A percentile compares a stretch with the other conserved stretches of the same genome.
Evolutionary conservation across 2,888 invertebrate genomes (phyloP).

Genomic region (Hydroisotoma schaefferi): DNA sequence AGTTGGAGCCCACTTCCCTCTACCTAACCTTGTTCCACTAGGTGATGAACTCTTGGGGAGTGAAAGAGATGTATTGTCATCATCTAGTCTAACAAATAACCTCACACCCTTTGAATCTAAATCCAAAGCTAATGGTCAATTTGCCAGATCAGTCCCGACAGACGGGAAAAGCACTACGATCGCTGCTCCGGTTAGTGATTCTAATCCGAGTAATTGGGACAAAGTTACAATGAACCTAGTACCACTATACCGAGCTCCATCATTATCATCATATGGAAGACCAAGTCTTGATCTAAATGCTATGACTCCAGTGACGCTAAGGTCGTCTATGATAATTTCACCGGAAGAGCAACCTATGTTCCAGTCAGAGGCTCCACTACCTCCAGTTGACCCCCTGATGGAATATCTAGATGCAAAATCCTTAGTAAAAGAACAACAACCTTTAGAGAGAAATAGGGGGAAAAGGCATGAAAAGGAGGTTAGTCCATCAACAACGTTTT

Average conservation of each 20-base stretch:
- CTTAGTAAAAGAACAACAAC: background rate
- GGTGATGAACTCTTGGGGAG: slow-evolving; percentile 6
- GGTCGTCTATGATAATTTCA: background rate
- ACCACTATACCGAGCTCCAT: background rate
- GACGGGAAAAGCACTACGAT: slow-evolving; percentile 3
- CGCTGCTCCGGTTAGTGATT: slow-evolving; percentile 13
- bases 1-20: background rate
- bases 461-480: background rate
- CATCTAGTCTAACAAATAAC: slow-evolving; percentile 10
- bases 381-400: background rate
- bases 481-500: background rate
- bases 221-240: background rate
- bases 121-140: slow-evolving; percentile 38
- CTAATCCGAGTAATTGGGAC: background rate
- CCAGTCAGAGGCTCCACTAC: slow-evolving; percentile 6
- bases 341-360: background rate
- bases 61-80: slow-evolving; percentile 6
- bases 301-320: too few species aligned
- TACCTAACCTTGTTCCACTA: slow-evolving; percentile 17
- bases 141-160: slow-evolving; percentile 14
- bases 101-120: slow-evolving; percentile 26
- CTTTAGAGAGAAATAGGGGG: background rate
- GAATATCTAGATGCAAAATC: background rate
- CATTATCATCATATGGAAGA: background rate
- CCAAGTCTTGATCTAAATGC: too few species aligned